Base-by-base conservation (phyloP, 2,888 invertebrate species). In the Nemoura dubitans region DNA sequence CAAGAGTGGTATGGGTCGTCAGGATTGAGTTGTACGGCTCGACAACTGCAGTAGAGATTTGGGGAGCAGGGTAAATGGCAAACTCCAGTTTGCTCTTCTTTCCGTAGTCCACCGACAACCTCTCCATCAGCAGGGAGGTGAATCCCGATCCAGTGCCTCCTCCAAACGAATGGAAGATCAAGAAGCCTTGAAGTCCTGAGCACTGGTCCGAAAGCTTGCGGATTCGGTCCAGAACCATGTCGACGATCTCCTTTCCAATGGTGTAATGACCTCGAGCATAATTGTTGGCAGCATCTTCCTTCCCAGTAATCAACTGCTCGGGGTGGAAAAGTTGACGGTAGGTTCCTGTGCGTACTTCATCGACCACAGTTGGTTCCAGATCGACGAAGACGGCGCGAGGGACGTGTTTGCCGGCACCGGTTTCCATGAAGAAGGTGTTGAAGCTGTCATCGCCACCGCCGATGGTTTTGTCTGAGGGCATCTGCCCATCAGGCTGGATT, bases 351-450 rank as follows among this genome's bases (percentile, higher is more conserved):
- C 97, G 94, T 80, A 97, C 95, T 91, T 97, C 96, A 90, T 97
- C 96, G 88, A 98, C 98, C 90, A 98, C 98, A 89, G 98, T 98
- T 88, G 98, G 98, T 92, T 98, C 98, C 91, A 99, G 93, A 92
- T 99, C 98, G 16, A 98, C 98, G 91, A 98, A 98, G 87, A 98
- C 97, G 78, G 96, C 98, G 89, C 98, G 94, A 85, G 98, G 98
- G 16, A 98, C 98, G 91, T 99, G 98, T 91, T 98, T 98, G 90
- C 98, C 98, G 80, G 97, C 96, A 86, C 97, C 97, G 87, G 98
- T 98, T 92, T 98, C 98, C 90, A 96, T 96, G 94, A 97, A 97
- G 94, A 97, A 97, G 87, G 97, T 98, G 93, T 98, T 98, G 94
- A 98, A 98, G 88, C 97, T 97, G 92, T 98, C 98, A 91, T 98